phyloP scores from a whole-genome alignment of 2,888 invertebrate genomes.

The Drosophila buzzatii region DNA sequence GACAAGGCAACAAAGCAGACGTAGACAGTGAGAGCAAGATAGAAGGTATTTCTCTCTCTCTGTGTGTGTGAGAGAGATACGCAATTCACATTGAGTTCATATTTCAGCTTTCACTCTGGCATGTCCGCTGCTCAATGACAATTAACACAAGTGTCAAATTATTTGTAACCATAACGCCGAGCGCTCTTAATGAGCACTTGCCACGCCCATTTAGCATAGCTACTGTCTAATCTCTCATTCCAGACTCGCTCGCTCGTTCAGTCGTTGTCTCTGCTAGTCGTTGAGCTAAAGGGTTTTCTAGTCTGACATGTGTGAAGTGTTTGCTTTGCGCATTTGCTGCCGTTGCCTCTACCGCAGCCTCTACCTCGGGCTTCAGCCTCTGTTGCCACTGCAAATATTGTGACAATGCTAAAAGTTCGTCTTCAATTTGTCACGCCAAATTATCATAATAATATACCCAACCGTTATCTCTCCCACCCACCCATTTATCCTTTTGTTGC shows the following conservation, averaged over 20 bases:
- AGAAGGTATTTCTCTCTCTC: too few relatives aligned
- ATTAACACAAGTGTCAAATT: constrained; percentile 80
- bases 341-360: neutral
- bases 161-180: constrained; percentile 67
- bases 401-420: constrained; percentile 60
- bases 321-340: constrained; percentile 70
- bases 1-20: constrained; percentile 49
- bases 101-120: constrained; percentile 51
- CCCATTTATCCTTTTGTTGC: constrained; percentile 10
- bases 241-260: neutral
- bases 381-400: constrained; percentile 65
- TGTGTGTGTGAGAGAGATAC: neutral
- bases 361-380: neutral
- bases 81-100: constrained; percentile 27
- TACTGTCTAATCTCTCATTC: constrained; percentile 4
- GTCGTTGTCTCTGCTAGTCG: neutral
- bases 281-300: constrained; percentile 52
- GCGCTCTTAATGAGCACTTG: constrained; percentile 21
- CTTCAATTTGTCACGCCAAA: constrained; percentile 67
- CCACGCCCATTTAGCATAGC: constrained; percentile 23
- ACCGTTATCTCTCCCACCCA: constrained; percentile 7
- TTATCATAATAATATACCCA: constrained; percentile 70
- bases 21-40: neutral
- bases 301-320: constrained; percentile 70
- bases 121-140: constrained; percentile 64